Evolutionary conservation across 1,140 invertebrate genomes (phyloP), one percentile per base, ranked within the genome.

Genomic region (Pentalonia nigronervosa): DNA sequence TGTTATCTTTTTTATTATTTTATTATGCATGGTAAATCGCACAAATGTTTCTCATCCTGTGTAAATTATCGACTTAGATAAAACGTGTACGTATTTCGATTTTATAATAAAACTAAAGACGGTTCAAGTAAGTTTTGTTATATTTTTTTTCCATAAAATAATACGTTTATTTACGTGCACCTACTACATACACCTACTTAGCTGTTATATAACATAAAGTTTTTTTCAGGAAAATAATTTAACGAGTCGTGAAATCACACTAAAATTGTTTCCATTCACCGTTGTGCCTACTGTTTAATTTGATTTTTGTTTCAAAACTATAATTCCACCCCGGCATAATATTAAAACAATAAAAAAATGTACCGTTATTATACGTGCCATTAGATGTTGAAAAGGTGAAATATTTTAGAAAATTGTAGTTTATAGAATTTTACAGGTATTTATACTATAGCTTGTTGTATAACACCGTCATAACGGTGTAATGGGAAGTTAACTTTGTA

Each of bases 371-470:
- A n/a, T 67, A 67, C 14, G 30, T 76, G 30, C 6, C 60, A 17
- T 17, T n/a, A 76, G n/a, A 76, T 30, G n/a, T 76, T 23, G 20
- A 23, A 21, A 41, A 53, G 21, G 17, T 34, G 14, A 76, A 76
- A 76, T 76, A n/a, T 76, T 76, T 76, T 76, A 76, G 60, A 76
- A 76, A 76, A 76, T 76, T 76, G 14, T 76, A n/a, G n/a, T 76
- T 76, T 6, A 17, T 41, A 41, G 41, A 76, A 34, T 76, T n/a
- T n/a, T n/a, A 76, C 60, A 76, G 14, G 30, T 67, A 67, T n/a
- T 67, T 17, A 67, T 17, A n/a, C n/a, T 17, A 67, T n/a, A n/a
- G 14, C 17, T 11, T 67, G 60, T 67, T 67, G 14, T 76, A n/a
- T 76, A 76, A 76, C n/a, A 76, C 14, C 17, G 14, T 17, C 60